phyloP scores from a whole-genome alignment of 2,113 vertebrate species.

The Marmota flaviventris region DNA sequence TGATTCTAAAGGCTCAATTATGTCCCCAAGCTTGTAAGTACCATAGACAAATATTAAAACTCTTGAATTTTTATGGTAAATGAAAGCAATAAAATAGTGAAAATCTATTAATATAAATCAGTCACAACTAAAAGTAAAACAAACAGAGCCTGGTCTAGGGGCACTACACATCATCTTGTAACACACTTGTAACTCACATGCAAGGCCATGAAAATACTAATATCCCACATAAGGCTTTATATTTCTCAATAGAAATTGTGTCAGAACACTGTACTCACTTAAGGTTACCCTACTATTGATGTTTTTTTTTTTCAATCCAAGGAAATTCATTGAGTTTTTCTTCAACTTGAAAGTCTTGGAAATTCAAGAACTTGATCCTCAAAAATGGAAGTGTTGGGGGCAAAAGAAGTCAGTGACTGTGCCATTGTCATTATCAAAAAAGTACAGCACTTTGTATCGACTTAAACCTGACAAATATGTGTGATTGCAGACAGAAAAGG shows the following conservation, averaged over 20 bases:
- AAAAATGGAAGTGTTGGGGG: background rate
- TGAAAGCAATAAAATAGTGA: background rate
- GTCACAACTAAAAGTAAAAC: background rate
- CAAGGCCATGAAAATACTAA: background rate
- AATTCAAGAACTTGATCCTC: constrained; percentile 19
- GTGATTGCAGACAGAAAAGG: background rate
- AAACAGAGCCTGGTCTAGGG: background rate
- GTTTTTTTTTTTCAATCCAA: background rate
- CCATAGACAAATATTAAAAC: background rate
- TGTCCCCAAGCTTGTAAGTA: background rate
- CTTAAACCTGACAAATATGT: background rate
- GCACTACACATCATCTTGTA: background rate
- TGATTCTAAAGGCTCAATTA: background rate
- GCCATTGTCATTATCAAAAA: background rate
- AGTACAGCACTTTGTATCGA: background rate
- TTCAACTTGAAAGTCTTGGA: background rate
- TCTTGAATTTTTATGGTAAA: background rate
- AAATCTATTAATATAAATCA: background rate
- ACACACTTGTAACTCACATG: background rate
- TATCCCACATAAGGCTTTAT: background rate
- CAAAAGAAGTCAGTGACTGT: background rate
- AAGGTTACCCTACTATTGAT: background rate
- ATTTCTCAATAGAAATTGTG: background rate
- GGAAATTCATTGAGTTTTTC: background rate
- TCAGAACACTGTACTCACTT: background rate